Evolutionary conservation across 2,797 vertebrate species (phyloP).

Genomic region (Alectoris magna): DNA sequence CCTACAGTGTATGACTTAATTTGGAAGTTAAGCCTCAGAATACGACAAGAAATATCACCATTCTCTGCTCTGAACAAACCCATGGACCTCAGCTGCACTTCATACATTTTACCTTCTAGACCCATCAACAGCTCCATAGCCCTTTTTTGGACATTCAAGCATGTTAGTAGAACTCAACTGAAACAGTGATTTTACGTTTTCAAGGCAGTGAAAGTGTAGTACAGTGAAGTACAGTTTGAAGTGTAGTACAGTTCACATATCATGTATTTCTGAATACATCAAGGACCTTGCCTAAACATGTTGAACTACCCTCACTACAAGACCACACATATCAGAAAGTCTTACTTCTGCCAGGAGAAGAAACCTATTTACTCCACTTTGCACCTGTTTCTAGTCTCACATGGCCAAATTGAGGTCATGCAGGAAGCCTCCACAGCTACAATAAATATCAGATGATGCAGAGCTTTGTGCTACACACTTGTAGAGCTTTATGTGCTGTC

Average conservation of each 20-base stretch:
- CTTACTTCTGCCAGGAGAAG: neutral
- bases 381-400: neutral
- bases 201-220: neutral
- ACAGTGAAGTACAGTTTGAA: neutral
- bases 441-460: rapidly evolving
- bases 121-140: no score
- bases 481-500: neutral
- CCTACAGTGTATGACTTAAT: neutral
- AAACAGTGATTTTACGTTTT: neutral
- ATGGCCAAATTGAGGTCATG: neutral
- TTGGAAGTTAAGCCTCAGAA: neutral
- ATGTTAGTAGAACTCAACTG: neutral
- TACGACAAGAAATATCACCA: neutral
- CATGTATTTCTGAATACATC: neutral
- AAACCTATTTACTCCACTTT: neutral
- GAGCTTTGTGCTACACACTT: neutral
- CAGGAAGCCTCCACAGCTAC: neutral
- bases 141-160: no score
- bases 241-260: neutral
- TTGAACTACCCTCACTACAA: neutral
- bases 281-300: neutral
- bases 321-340: neutral
- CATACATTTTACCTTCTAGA: no score
- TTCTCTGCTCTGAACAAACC: no score
- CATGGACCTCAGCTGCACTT: no score